These are phyloP conservation scores for Drosophila subpulchrella DNA, from an alignment of 1,140 invertebrate genomes.

Conservation along the genomic window DNA sequence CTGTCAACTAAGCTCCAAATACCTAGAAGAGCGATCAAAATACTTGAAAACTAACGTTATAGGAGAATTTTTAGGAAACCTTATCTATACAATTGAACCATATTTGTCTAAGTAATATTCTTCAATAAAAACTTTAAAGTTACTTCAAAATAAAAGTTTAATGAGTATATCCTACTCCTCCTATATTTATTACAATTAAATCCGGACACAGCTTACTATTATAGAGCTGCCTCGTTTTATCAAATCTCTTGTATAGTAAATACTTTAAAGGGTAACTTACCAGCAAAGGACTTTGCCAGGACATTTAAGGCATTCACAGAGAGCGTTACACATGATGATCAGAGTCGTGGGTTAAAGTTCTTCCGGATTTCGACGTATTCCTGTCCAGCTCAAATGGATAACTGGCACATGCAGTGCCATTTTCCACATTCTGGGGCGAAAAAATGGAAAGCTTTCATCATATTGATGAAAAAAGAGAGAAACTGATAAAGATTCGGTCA, in stretches of 20 bases:
- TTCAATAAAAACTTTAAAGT: no score
- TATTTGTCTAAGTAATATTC: not conserved
- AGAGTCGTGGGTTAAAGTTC: constrained; percentile 6
- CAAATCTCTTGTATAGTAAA: not conserved
- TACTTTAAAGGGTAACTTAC: constrained; percentile 42
- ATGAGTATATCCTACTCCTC: no score
- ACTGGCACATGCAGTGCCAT: constrained; percentile 40
- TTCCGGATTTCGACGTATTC: constrained; percentile 24
- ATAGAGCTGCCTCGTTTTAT: no score
- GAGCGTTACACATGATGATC: constrained; percentile 69
- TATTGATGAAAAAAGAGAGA: constrained; percentile 52
- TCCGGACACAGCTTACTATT: no score
- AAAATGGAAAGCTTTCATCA: constrained; percentile 68
- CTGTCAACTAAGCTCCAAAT: not conserved
- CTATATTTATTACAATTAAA: no score
- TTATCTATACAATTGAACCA: not conserved
- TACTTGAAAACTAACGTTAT: not conserved
- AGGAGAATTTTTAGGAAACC: not conserved
- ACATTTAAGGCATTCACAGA: constrained; percentile 76
- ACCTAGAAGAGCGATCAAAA: not conserved
- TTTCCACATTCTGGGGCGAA: constrained; percentile 19
- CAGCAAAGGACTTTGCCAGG: constrained; percentile 78
- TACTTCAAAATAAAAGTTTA: no score
- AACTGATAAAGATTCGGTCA: constrained; percentile 55
- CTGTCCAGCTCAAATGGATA: constrained; percentile 56